phyloP scores from a whole-genome alignment of 2,888 invertebrate genomes.

The Leptogaster cylindrica region DNA sequence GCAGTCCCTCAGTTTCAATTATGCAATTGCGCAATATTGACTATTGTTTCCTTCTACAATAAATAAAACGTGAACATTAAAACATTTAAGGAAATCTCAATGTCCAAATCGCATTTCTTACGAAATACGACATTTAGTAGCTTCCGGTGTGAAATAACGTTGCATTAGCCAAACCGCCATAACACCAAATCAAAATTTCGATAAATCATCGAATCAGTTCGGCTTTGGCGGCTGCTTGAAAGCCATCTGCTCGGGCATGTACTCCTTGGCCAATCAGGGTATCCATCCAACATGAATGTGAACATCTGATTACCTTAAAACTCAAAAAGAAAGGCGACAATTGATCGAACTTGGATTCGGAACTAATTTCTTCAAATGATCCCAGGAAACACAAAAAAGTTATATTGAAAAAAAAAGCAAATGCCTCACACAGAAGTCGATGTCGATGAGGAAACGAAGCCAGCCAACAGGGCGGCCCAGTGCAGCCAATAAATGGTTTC shows the following conservation, averaged over 20 bases:
- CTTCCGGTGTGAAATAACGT: not conserved
- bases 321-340: slow-evolving; percentile 14
- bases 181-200: not conserved
- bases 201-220: not conserved
- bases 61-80: too few relatives aligned
- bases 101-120: too few relatives aligned
- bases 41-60: too few relatives aligned
- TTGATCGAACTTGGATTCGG: slow-evolving; percentile 45
- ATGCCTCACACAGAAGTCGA: slow-evolving; percentile 22
- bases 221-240: not conserved
- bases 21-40: too few relatives aligned
- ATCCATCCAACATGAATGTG: slow-evolving; percentile 4
- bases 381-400: slow-evolving; percentile 24
- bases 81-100: too few relatives aligned
- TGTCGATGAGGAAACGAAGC: slow-evolving; percentile 2
- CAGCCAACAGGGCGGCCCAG: slow-evolving; percentile 29
- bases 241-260: slow-evolving; percentile 23
- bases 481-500: slow-evolving; percentile 10
- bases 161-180: not conserved
- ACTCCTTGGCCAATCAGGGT: not conserved
- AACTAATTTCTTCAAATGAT: slow-evolving; percentile 42
- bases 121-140: too few relatives aligned
- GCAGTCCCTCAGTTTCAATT: too few relatives aligned
- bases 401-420: not conserved
- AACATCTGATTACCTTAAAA: slow-evolving; percentile 31